phyloP scores from a whole-genome alignment of 2,888 invertebrate species.

The Lissonota sp. region DNA sequence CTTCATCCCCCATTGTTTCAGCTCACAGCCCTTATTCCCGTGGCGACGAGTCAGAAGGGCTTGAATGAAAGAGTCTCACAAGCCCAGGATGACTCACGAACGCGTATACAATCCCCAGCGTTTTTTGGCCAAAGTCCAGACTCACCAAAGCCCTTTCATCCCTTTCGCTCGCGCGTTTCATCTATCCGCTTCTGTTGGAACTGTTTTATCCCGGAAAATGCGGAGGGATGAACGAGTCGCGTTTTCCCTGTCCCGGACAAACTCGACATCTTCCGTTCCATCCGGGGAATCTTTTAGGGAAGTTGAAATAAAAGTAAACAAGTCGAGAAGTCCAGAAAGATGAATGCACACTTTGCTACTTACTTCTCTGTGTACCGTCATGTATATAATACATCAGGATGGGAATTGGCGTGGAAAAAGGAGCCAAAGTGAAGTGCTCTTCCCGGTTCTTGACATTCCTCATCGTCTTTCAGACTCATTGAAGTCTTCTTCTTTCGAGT shows the following conservation, averaged over 20 bases:
- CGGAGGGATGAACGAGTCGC: constrained; percentile 30
- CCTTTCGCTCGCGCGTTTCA: constrained; percentile 48
- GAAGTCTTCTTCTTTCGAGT: too few species aligned
- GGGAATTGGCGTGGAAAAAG: too few species aligned
- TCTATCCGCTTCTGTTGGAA: not conserved
- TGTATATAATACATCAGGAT: too few species aligned
- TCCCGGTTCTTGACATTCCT: too few species aligned
- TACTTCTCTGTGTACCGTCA: too few species aligned
- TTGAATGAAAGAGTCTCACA: constrained; percentile 19
- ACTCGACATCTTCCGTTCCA: constrained; percentile 17
- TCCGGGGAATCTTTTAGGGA: constrained; percentile 5
- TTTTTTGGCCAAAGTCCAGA: constrained; percentile 64
- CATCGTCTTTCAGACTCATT: too few species aligned
- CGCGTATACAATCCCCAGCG: constrained; percentile 56
- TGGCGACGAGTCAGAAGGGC: not conserved
- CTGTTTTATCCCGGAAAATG: constrained; percentile 31
- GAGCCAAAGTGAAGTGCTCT: too few species aligned
- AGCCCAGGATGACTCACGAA: constrained; percentile 62
- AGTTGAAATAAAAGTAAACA: constrained; percentile 3
- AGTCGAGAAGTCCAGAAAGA: constrained; percentile 4
- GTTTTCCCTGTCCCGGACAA: constrained; percentile 25
- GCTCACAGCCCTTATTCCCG: too few species aligned
- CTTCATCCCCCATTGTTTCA: too few species aligned
- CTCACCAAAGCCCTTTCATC: constrained; percentile 55
- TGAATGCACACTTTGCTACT: not conserved